Evolutionary conservation across 2,113 vertebrate species (phyloP).

Genomic region (Benthochromis sp.): DNA sequence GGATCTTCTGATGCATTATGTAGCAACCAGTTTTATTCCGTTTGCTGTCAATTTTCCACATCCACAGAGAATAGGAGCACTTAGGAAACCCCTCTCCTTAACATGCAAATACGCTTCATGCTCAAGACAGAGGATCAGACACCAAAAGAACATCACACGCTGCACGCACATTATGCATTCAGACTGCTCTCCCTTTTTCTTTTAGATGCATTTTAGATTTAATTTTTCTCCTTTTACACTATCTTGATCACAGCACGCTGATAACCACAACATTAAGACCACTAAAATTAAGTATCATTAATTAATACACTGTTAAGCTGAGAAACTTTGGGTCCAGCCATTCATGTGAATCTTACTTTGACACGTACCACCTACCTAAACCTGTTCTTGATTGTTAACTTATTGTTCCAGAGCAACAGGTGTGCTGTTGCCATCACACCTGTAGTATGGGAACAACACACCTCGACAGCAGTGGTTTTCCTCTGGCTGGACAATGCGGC

Average conservation of each 20-base stretch:
- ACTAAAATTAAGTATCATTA: neutral
- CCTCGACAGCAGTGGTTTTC: neutral
- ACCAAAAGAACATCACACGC: neutral
- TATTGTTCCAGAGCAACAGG: neutral
- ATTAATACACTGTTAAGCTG: neutral
- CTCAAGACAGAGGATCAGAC: neutral
- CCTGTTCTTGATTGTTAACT: neutral
- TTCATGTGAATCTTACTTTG: neutral
- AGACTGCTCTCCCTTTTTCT: neutral
- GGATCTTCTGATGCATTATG: slow-evolving; percentile 28
- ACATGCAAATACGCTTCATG: neutral
- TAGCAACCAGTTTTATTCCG: slow-evolving; percentile 7
- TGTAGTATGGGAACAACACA: neutral
- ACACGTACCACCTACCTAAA: neutral
- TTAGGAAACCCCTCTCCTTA: neutral
- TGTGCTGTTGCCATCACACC: neutral
- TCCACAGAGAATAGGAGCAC: neutral
- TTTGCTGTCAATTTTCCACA: slow-evolving; percentile 10
- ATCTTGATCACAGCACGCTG: neutral
- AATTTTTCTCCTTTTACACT: neutral
- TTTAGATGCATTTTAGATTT: neutral
- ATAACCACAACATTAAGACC: neutral
- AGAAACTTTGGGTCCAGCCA: neutral
- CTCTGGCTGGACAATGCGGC: neutral
- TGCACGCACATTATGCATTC: neutral